Base-by-base conservation (phyloP, 2,888 invertebrate species). In the Oscheius sp. region DNA sequence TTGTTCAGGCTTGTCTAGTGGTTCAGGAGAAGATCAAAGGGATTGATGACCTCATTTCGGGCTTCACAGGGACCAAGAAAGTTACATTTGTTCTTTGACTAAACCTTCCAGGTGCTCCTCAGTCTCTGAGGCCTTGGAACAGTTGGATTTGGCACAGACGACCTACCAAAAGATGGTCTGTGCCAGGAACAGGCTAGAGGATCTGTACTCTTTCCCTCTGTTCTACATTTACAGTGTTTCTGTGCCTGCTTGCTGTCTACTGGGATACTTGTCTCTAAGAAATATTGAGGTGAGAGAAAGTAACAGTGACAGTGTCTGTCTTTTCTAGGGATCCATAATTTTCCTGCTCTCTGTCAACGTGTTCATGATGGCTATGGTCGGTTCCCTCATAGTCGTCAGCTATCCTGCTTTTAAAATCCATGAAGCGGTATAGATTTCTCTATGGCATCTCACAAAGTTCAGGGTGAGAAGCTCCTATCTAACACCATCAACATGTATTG, bases 191-290 rank as follows among this genome's bases (percentile, higher is more conserved):
- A 58, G 5, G 58, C 58, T 58, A 33, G 32, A 58, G 11, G 58
- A 58, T 32, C 32, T 33, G 32, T 21, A 11, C 33, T 58, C 58
- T 32, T 33, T 58, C 11, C 58, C 58, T 33, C 35, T 58, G 11
- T 58, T 58, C 35, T 58, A 58, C 11, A 58, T 58, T 11, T 58
- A 58, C 35, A 58, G 58, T 33, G 33, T 58, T 58, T 58, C 58
- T 32, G 33, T 58, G 32, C 58, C 58, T 58, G 29, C 58, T 13
- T 33, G 29, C 11, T 58, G 58, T 33, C 35, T 58, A 4, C 32
- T 58, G 32, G 58, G 32, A 11, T 58, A 29, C 33, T 33, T 58
- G 32, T 29, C 32, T 2, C 58, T 58, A 5, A n/a, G 32, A 29
- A 58, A 58, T 58, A 2, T 58, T 7, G 58, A 58, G n/a, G 58